Conservation (phyloP, 92 coral and sea anemone species). For the Palythoa caribaeorum region DNA sequence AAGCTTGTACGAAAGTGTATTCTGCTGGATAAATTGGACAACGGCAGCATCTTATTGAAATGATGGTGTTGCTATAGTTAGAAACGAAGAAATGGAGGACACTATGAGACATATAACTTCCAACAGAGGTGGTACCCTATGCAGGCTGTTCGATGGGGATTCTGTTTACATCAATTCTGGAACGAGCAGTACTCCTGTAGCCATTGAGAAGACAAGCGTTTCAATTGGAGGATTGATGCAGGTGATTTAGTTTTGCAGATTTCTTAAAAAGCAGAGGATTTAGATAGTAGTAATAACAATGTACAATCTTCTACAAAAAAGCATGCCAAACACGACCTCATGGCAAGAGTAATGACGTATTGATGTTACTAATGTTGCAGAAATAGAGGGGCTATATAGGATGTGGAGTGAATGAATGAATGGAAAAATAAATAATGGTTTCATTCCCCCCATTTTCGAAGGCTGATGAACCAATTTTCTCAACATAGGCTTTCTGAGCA, state of each 20-base stretch:
- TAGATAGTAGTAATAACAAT: too few relatives aligned
- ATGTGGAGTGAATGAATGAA: too few relatives aligned
- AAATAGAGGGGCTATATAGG: too few relatives aligned
- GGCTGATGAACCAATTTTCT: too few relatives aligned
- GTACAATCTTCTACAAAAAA: too few relatives aligned
- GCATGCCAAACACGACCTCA: too few relatives aligned
- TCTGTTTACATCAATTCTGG: constrained; percentile 7
- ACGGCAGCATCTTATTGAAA: constrained; percentile 59
- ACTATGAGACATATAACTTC: constrained; percentile 17
- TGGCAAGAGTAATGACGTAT: too few relatives aligned
- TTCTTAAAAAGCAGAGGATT: neutral
- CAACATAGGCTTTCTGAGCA: too few relatives aligned
- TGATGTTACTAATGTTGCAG: too few relatives aligned
- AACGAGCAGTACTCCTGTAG: neutral
- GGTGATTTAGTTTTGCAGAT: constrained; percentile 24
- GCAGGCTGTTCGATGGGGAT: constrained; percentile 43
- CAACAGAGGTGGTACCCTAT: constrained; percentile 44
- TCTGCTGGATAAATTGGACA: constrained; percentile 55
- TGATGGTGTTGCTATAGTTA: constrained; percentile 52
- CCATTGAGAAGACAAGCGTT: constrained; percentile 63
- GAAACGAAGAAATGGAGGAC: constrained; percentile 50
- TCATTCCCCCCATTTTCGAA: too few relatives aligned
- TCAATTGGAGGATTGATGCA: constrained; percentile 70
- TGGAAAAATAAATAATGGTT: too few relatives aligned
- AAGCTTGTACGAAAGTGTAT: constrained; percentile 19